Base-by-base conservation (phyloP, 30 jellyfish, hydroid and myxozoan species). In the Catostylus mosaicus region DNA sequence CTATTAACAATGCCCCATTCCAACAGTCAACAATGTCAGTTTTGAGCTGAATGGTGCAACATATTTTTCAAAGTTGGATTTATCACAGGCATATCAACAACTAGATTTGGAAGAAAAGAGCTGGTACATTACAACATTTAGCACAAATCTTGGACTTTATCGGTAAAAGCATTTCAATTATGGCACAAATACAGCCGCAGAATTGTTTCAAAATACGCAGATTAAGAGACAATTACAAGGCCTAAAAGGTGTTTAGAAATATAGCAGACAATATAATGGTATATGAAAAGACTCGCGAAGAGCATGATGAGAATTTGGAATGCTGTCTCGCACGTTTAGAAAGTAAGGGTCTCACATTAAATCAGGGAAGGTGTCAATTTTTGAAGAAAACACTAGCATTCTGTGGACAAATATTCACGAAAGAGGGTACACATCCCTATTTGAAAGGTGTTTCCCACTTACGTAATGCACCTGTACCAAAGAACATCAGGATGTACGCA, bases 321-420 rank as follows among this genome's bases (percentile, higher is more conserved):
- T n/a, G n/a, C n/a, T n/a, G n/a, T n/a, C n/a, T n/a, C n/a, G n/a
- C n/a, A n/a, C n/a, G n/a, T n/a, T n/a, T n/a, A n/a, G n/a, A n/a
- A n/a, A n/a, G n/a, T 40, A 40, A 40, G 7, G 71, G 84, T 19
- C 29, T 47, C 22, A 26, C 84, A 30, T 47, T 72, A 30, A 72
- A 45, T 72, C 18, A 38, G 45, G 56, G 31, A 1, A 72, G 40
- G 45, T 40, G 84, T 24, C 35, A 40, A n/a, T 72, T 72, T 38
- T 30, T 27, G 33, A 31, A 47, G 38, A 26, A 38, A 38, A 38
- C 84, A 47, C 33, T 72, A 20, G 73, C 70, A 45, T 72, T 72
- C 71, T 36, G 36, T 72, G 84, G 84, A 38, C 84, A 72, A 66
- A n/a, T 10, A 30, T 35, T 72, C 40, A 10, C 84, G 26, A 45